Evolutionary conservation across 2,888 invertebrate species (phyloP), one percentile per base, ranked within the genome.

Genomic region (Lycocerus yunnanus): DNA sequence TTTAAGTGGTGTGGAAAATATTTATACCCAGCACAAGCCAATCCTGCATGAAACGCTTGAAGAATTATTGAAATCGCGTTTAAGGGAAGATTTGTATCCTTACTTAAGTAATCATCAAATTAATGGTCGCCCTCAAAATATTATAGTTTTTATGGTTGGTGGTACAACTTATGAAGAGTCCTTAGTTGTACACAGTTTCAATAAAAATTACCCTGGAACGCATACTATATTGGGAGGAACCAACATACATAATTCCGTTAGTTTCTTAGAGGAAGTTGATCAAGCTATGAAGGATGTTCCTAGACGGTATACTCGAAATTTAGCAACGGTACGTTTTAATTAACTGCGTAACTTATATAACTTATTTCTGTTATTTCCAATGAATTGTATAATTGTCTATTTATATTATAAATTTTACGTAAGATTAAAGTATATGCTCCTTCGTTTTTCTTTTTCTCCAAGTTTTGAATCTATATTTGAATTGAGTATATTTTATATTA

Each of bases 11-110:
- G 98, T 99, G 0, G 99, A 99, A 86, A 99, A 99, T 88, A 96
- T 99, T 77, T 99, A 98, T 88, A 99, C 99, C 0, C 99, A 99
- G 84, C 99, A 99, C 87, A 94, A 94, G n/a, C 98, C 99, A 0
- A 89, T 97, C 18, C 87, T 99, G 6, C 93, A 94, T 81, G 96
- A 97, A 84, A 93, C 95, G 0, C 85, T 99, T 0, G 98, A 98
- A 82, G 96, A 97, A 84, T 88, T 98, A 0, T 91, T 96, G 43
- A 97, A 96, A 85, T 97, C 97, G 1, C 93, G 94, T 83, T 90
- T 99, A n/a, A 92, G 94, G 73, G 96, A 97, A 82, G 92, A 93
- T 75, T 87, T 91, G 4, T 98, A 95, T 88, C 98, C 98, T 0
- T 94, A 93, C 78, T 89, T 96, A 11, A 95, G 94, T 63, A 88